These are phyloP conservation scores for Nezara viridula DNA, from an alignment of 2,888 invertebrate genomes.

Conservation along the genomic window DNA sequence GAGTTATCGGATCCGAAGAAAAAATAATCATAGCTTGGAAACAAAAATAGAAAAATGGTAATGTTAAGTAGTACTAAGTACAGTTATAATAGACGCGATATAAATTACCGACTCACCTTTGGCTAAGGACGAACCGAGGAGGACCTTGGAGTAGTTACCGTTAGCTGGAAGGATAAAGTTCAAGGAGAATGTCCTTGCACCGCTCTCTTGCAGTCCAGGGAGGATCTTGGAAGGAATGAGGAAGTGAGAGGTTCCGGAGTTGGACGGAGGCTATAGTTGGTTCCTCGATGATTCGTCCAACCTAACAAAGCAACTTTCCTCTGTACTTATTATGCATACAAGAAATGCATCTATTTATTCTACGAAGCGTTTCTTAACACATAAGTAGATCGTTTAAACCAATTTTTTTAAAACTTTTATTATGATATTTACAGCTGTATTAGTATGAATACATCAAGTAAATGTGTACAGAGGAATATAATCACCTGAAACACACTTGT, in stretches of 20 bases:
- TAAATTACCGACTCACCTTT: conserved; percentile 46
- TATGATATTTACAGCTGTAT: no score
- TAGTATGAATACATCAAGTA: no score
- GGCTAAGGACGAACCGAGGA: conserved; percentile 33
- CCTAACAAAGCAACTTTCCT: not conserved
- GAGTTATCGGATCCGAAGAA: not conserved
- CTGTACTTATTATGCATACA: no score
- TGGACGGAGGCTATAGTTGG: not conserved
- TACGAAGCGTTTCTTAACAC: no score
- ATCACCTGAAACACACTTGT: no score
- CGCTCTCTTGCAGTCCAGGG: not conserved
- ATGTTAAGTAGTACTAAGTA: not conserved
- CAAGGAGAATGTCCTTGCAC: conserved; percentile 39
- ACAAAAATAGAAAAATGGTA: conserved; percentile 6
- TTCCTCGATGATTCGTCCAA: not conserved
- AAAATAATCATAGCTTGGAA: not conserved
- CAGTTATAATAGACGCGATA: conserved; percentile 40
- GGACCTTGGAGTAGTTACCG: conserved; percentile 40
- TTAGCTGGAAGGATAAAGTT: conserved; percentile 47
- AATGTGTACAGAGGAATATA: no score
- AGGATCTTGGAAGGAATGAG: not conserved
- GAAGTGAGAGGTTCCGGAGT: conserved; percentile 19
- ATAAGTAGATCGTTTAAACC: no score
- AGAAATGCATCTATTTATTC: no score
- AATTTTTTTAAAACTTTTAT: no score